These are phyloP conservation scores for Setophaga kirtlandii DNA, from an alignment of 2,113 vertebrate species.

Conservation along the genomic window DNA sequence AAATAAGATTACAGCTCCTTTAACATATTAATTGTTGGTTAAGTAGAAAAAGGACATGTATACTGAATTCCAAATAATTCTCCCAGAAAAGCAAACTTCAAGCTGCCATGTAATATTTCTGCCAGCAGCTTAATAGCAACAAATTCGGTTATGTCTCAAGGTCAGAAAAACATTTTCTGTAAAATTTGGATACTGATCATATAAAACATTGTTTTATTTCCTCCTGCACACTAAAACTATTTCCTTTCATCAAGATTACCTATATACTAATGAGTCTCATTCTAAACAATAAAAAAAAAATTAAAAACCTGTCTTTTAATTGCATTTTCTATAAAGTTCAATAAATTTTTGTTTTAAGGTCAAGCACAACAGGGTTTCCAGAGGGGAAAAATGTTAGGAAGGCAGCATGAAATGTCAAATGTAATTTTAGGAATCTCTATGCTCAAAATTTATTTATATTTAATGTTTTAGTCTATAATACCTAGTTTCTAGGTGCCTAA, in stretches of 20 bases:
- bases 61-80: conserved; percentile 1
- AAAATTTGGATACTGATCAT: neutral
- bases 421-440: neutral
- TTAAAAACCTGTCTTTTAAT: too few relatives aligned
- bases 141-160: neutral
- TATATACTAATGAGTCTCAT: neutral
- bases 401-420: neutral
- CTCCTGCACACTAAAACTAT: neutral
- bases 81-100: conserved; percentile 5
- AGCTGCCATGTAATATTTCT: conserved; percentile 32
- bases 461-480: neutral
- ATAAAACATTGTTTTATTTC: neutral
- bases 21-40: conserved; percentile 25
- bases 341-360: neutral
- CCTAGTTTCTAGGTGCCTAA: neutral
- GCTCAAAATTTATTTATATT: neutral
- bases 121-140: conserved; percentile 4
- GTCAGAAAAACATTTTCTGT: neutral
- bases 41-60: neutral
- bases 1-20: conserved; percentile 9
- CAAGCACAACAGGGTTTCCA: neutral
- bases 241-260: neutral
- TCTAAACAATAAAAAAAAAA: neutral
- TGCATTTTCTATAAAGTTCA: neutral
- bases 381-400: neutral